Evolutionary conservation across 2,113 vertebrate species (phyloP).

Genomic region (Gallinago undulata): DNA sequence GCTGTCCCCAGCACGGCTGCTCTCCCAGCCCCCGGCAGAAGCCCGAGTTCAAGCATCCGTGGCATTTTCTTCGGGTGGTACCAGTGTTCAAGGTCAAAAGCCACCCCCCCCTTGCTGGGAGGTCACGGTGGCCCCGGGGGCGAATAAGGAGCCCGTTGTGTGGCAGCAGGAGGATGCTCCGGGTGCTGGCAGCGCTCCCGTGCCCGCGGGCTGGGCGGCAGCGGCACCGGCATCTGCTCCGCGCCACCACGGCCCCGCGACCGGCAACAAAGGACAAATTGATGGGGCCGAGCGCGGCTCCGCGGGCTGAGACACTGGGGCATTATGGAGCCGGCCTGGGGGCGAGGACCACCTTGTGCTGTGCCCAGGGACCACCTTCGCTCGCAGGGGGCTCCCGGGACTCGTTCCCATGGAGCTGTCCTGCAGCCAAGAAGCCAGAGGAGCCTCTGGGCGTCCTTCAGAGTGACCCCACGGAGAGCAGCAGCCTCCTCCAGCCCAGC

Average conservation of each 20-base stretch:
- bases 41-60: accelerated
- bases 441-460: not conserved
- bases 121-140: accelerated
- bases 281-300: not conserved
- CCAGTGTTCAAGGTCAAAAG: accelerated
- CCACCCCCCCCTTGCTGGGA: not conserved
- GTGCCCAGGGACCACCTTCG: accelerated
- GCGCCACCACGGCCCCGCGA: not conserved
- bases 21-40: not conserved
- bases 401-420: accelerated
- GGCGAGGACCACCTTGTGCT: not conserved
- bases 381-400: not conserved
- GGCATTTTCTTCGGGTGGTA: not conserved
- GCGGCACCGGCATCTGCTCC: not conserved
- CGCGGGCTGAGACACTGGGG: not conserved
- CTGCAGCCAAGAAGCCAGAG: not conserved
- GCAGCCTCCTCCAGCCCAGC: accelerated
- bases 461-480: accelerated
- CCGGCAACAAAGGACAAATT: slow-evolving; percentile 22
- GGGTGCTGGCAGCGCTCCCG: not conserved
- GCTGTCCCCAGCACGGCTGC: accelerated
- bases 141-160: slow-evolving; percentile 14
- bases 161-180: not conserved
- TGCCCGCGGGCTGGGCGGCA: not conserved
- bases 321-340: not conserved